These are phyloP conservation scores for Jacana jacana DNA, from an alignment of 2,113 vertebrate species.

Conservation along the genomic window DNA sequence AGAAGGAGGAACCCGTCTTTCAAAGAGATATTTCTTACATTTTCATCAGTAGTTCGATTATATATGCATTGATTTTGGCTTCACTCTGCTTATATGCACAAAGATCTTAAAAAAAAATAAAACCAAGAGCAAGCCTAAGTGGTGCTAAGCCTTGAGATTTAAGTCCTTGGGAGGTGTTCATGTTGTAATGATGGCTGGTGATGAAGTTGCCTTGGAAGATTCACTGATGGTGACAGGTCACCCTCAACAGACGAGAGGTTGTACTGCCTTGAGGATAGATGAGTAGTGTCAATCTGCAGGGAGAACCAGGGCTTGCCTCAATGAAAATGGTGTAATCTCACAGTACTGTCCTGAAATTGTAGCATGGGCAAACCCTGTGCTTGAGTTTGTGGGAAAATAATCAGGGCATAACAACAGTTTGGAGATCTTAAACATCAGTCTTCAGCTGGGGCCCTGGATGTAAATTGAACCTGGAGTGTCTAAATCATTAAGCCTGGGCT, in stretches of 20 bases:
- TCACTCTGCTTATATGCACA: neutral
- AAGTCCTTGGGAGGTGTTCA: neutral
- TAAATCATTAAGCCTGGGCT: neutral
- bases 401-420: neutral
- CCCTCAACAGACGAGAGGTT: neutral
- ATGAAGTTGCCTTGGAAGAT: neutral
- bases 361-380: neutral
- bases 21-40: neutral
- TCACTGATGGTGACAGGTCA: neutral
- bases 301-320: neutral
- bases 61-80: neutral
- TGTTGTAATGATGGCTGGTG: accelerated
- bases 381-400: neutral
- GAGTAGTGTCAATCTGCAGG: neutral
- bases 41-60: neutral
- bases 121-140: neutral
- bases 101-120: neutral
- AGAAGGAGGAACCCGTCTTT: neutral
- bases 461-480: neutral
- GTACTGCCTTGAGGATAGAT: neutral
- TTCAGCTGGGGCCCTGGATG: neutral
- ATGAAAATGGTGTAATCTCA: neutral
- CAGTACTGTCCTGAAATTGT: neutral
- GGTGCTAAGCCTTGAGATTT: neutral
- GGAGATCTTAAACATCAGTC: neutral